Conservation (phyloP, 2,113 vertebrate species). For the Chlorodrepanis virens region DNA sequence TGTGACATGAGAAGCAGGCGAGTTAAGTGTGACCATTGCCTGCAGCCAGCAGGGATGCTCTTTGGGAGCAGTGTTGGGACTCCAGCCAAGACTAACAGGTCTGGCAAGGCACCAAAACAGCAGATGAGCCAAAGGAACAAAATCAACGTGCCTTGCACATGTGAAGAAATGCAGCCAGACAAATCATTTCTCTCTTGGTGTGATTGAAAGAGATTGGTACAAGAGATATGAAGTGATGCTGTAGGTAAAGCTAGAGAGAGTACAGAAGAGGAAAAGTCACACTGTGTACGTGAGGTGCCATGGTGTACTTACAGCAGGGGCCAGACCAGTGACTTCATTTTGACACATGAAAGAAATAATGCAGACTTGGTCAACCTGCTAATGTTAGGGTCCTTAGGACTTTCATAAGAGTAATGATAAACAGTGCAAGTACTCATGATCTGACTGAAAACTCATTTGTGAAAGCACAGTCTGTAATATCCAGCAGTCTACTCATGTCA, state of each 20-base stretch:
- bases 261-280: neutral
- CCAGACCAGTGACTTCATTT: neutral
- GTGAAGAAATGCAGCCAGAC: neutral
- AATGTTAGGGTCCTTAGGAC: neutral
- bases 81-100: neutral
- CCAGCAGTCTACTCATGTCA: accelerated
- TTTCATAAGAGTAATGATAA: neutral
- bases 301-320: neutral
- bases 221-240: neutral
- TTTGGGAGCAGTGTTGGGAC: neutral
- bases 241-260: neutral
- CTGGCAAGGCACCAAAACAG: neutral
- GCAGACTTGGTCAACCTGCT: neutral
- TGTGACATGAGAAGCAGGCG: neutral
- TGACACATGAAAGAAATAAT: neutral
- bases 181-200: neutral
- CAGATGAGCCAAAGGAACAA: neutral
- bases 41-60: neutral
- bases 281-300: accelerated
- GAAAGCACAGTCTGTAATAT: neutral
- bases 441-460: neutral
- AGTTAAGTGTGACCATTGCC: neutral
- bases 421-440: neutral
- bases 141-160: neutral
- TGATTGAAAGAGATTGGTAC: neutral